Base-by-base conservation (phyloP, 2,113 vertebrate species). In the Dinomys branickii region DNA sequence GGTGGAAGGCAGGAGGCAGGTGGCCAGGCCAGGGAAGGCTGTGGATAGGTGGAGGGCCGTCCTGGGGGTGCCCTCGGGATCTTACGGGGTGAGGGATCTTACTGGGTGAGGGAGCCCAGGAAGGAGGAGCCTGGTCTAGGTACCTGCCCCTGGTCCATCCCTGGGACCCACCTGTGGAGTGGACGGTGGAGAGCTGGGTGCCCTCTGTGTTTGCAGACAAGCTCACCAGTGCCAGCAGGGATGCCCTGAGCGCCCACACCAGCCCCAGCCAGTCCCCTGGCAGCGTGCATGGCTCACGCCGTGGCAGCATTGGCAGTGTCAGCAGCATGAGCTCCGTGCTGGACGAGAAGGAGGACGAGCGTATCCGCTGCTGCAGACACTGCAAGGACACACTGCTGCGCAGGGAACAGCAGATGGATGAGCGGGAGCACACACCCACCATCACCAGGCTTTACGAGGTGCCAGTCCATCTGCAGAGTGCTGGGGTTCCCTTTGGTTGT, bases 291-390 rank as follows among this genome's bases (percentile, higher is more conserved):
- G 98, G 99, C 90, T 99, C 99, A 17, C 99, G 99, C 54, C 98
- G 99, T 19, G 99, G 99, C 97, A 99, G 99, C 98, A 98, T 99
- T 59, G 99, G 99, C 98, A 99, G 99, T 85, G 88, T 99, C 47
- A 99, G 98, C 99, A 99, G 99, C 0, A 99, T 99, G 6, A 99
- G 99, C 95, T 99, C 99, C 0, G 99, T 99, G 75, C 95, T 99
- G 97, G 99, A 99, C 28, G 99, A 99, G 89, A 99, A 99, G 91
- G 99, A 99, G 0, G 99, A 99, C 1, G 99, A 99, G 81, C 98
- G 99, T 69, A 99, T 99, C 93, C 99, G 99, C 92, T 99, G 99
- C 92, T 99, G 99, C 80, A 98, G 54, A 58, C 99, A 99, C 97
- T 99, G 99, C 97, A 99, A 99, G 99, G 99, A 99, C 85, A 99